phyloP scores from a whole-genome alignment of 1,140 invertebrate genomes.

The Cherax quadricarinatus region DNA sequence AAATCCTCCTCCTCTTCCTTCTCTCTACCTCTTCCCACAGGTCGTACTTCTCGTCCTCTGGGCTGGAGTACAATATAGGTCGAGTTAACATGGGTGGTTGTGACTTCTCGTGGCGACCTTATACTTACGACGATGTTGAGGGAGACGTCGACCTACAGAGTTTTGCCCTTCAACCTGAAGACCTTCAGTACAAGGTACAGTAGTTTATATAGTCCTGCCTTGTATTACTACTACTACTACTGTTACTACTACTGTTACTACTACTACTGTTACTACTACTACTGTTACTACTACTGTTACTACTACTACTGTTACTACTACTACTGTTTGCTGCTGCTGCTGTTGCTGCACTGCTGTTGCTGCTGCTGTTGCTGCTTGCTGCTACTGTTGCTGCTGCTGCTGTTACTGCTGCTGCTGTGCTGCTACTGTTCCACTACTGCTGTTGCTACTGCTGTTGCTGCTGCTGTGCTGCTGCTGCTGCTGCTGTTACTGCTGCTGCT shows the following conservation, averaged over 20 bases:
- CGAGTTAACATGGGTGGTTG: slow-evolving; percentile 89
- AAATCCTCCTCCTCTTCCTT: background rate
- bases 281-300: background rate
- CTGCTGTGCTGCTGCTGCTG: too few species aligned
- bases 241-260: background rate
- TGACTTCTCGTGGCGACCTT: slow-evolving; percentile 86
- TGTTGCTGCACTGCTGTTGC: too few species aligned
- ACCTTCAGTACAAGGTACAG: slow-evolving; percentile 82
- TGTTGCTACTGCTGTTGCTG: too few species aligned
- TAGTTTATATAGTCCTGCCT: background rate
- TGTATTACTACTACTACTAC: background rate
- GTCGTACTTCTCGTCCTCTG: slow-evolving; percentile 74
- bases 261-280: background rate
- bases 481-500: too few species aligned
- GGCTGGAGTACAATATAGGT: slow-evolving; percentile 86
- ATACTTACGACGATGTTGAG: slow-evolving; percentile 83
- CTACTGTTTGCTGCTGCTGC: too few species aligned
- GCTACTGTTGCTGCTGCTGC: too few species aligned
- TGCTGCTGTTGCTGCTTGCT: too few species aligned
- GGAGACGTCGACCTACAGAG: slow-evolving; percentile 82
- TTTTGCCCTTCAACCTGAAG: slow-evolving; percentile 84
- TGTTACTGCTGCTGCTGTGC: too few species aligned
- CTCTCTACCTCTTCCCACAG: slow-evolving; percentile 9
- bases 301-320: too few species aligned
- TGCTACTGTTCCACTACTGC: too few species aligned